These are phyloP conservation scores for Picathartes gymnocephalus DNA, from an alignment of 2,113 vertebrate genomes.

Conservation along the genomic window DNA sequence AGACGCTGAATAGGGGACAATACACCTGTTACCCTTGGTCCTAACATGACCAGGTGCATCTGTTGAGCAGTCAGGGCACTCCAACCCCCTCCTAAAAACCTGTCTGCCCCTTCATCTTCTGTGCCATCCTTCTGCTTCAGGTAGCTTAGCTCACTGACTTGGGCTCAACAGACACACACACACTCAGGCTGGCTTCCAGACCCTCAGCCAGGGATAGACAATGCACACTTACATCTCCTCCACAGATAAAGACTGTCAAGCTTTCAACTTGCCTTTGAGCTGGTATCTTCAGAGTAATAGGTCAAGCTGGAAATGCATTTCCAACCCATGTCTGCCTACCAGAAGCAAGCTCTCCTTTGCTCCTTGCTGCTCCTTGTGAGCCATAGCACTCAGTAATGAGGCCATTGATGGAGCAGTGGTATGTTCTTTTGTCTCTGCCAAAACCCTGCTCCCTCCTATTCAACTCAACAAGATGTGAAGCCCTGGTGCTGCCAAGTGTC, in stretches of 20 bases:
- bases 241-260: background rate
- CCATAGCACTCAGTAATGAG: background rate
- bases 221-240: background rate
- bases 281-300: background rate
- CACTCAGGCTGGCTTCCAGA: background rate
- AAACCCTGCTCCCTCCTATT: slow-evolving; percentile 18
- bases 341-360: background rate
- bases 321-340: background rate
- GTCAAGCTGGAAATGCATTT: background rate
- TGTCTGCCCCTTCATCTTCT: background rate
- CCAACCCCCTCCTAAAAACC: background rate
- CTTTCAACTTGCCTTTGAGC: background rate
- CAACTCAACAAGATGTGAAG: slow-evolving; percentile 20
- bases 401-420: slow-evolving; percentile 8
- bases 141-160: background rate
- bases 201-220: background rate
- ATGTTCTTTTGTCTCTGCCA: slow-evolving; percentile 40
- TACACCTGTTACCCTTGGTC: background rate
- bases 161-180: background rate
- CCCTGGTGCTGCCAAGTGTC: slow-evolving; percentile 25
- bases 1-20: background rate
- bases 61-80: background rate
- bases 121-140: background rate
- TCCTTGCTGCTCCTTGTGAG: background rate
- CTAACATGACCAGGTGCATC: background rate